phyloP scores from a whole-genome alignment of 2,113 vertebrate species.

The Apodemus sylvaticus region DNA sequence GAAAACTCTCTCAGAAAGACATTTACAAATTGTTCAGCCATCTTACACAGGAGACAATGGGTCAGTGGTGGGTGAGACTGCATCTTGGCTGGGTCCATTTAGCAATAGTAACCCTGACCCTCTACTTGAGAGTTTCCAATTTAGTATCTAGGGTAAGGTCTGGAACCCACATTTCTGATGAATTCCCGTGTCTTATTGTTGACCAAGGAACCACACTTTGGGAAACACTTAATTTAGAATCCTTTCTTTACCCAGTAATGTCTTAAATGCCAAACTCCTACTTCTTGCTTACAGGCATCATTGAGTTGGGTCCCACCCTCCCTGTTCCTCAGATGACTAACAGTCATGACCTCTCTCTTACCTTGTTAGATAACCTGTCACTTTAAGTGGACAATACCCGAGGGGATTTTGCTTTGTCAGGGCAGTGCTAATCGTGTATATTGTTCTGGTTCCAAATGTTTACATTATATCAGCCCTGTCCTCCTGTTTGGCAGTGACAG shows the following conservation, averaged over 20 bases:
- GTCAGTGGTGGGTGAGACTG: neutral
- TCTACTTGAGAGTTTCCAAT: neutral
- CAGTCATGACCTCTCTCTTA: slow-evolving; percentile 49
- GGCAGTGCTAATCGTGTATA: neutral
- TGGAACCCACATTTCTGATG: neutral
- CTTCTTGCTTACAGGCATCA: neutral
- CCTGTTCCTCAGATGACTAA: slow-evolving; percentile 12
- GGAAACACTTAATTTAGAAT: neutral
- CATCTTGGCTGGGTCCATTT: neutral
- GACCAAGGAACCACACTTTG: neutral
- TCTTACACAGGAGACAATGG: neutral
- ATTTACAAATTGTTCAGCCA: neutral
- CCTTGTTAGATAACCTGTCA: slow-evolving; percentile 60
- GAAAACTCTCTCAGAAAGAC: neutral
- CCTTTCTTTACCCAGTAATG: neutral
- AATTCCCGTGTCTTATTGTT: neutral
- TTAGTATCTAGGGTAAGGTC: neutral
- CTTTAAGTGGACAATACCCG: slow-evolving; percentile 4
- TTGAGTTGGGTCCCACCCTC: neutral
- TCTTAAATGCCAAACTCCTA: slow-evolving; percentile 24
- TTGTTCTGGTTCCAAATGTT: slow-evolving; percentile 14
- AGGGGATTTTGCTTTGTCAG: slow-evolving; percentile 49
- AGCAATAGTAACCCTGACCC: neutral
- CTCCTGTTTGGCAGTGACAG: neutral
- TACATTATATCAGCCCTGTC: slow-evolving; percentile 10